Base-by-base conservation (phyloP, 2,888 invertebrate genomes). In the Drosophila barbarae region DNA sequence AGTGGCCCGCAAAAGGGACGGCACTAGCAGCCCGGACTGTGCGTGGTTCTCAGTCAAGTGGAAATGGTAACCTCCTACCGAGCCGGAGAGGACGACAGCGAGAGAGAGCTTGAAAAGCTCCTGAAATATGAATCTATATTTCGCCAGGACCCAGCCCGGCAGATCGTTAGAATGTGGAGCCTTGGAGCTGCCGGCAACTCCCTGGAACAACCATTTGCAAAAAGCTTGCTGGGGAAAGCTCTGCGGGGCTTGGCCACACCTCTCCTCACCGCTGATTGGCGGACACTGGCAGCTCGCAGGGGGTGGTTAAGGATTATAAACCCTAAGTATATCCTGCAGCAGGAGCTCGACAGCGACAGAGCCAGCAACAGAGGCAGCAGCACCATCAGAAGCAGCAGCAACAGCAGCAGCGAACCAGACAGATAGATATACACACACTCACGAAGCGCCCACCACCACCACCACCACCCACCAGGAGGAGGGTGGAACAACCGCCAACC, bases 221-320 rank as follows among this genome's bases (percentile, higher is more conserved):
- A 61, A 53, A 46, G 58, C 49, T 57, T 30, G 23, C 52, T 36
- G 56, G 3, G 32, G 12, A 52, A 57, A 57, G 60, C 67, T 67
- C 42, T 21, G 0, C 13, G 8, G 13, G 12, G 34, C 32, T 69
- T 77, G 85, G 86, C 86, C 86, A 86, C 86, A 88, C 88, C 88
- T 87, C 86, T 84, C 76, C 87, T 87, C 80, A 81, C 76, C 77
- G 84, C 86, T 88, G 88, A 88, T 88, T 88, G 88, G 88, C 84
- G 82, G 73, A 74, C 46, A 21, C 32, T 74, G 69, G 73, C 77
- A 85, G 83, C 46, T 79, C 85, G 21, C 85, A 86, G 87, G 84
- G 88, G 85, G 85, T 87, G 88, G 82, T 52, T 73, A 79, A 69
- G 85, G 87, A 86, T 86, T 88, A 88, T 41, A 86, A 69, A 82